Base-by-base conservation (phyloP, 1,140 invertebrate genomes). In the Papilio aristodemus region DNA sequence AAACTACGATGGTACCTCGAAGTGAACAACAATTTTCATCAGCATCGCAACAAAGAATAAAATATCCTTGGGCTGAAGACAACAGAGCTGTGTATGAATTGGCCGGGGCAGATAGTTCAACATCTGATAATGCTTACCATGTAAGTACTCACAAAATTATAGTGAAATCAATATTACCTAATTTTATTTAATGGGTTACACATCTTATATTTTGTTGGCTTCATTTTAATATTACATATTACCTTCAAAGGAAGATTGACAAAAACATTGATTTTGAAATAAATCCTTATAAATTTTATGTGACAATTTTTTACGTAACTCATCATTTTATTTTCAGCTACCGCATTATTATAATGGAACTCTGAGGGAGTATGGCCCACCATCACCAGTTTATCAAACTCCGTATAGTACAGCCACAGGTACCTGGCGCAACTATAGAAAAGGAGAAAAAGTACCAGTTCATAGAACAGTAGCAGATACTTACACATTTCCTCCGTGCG, bases 61-160 rank as follows among this genome's bases (percentile, higher is more conserved):
- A 92, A 70, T 92, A 83, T 74, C 91, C 91, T 32, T 92, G 91
- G 91, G 77, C 84, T 14, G 90, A 91, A 62, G 86, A 91, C 74
- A 91, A 86, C 41, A 71, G 82, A 6, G 81, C 81, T 14, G 79
- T 87, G 10, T 90, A 86, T 63, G 87, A 91, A 77, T 84, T 87
- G 59, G 67, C 86, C 41, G 89, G 85, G 6, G 90, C 90, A 25
- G 91, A 92, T 46, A 91, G 90, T 71, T 92, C 91, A 8, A 87
- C 83, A 8, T 91, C 91, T 2, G 91, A 92, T 63, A 86, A 82
- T 73, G 85, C 84, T 9, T 91, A 91, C 72, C 85, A 91, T 73
- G 89, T 90, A 77, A 73, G 77, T 74, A 50, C 27, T 41, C 41
- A 38, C 71, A 19, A n/a, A 10, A 36, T 57, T 37, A 37, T 6